These are phyloP conservation scores for Drosophila bifasciata DNA, from an alignment of 1,140 invertebrate genomes.

Conservation along the genomic window DNA sequence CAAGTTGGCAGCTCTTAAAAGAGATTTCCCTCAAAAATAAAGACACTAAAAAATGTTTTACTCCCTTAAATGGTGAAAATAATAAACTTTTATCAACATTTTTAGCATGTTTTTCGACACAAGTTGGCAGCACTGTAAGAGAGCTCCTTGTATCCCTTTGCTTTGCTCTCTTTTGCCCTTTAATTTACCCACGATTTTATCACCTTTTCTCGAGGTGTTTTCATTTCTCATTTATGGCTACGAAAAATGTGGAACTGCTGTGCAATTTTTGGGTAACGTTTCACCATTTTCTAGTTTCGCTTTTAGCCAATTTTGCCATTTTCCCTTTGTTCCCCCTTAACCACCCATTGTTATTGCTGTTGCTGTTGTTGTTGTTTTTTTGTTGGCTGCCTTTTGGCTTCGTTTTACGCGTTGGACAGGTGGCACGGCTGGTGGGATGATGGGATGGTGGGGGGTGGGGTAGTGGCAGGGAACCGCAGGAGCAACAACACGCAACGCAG, in stretches of 20 bases:
- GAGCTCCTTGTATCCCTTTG: neutral
- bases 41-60: no score
- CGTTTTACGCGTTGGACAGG: conserved; percentile 66
- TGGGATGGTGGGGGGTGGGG: no score
- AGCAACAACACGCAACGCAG: conserved; percentile 71
- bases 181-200: conserved; percentile 40
- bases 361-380: conserved; percentile 6
- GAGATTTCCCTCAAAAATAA: no score
- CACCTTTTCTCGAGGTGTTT: conserved; percentile 15
- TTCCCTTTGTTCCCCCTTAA: conserved; percentile 41
- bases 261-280: conserved; percentile 67
- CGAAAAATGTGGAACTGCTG: conserved; percentile 68
- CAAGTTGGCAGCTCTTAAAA: no score
- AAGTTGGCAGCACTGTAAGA: no score
- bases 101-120: no score
- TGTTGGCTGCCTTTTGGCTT: conserved; percentile 54
- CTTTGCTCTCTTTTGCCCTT: conserved; percentile 9
- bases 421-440: conserved; percentile 29
- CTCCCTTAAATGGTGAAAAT: neutral
- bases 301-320: conserved; percentile 38
- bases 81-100: no score
- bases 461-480: conserved; percentile 17
- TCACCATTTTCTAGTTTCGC: conserved; percentile 66
- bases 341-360: conserved; percentile 27
- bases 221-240: conserved; percentile 78